Evolutionary conservation across 1,140 invertebrate genomes (phyloP), one percentile per base, ranked within the genome.

Genomic region (Paraescarpia echinospica): DNA sequence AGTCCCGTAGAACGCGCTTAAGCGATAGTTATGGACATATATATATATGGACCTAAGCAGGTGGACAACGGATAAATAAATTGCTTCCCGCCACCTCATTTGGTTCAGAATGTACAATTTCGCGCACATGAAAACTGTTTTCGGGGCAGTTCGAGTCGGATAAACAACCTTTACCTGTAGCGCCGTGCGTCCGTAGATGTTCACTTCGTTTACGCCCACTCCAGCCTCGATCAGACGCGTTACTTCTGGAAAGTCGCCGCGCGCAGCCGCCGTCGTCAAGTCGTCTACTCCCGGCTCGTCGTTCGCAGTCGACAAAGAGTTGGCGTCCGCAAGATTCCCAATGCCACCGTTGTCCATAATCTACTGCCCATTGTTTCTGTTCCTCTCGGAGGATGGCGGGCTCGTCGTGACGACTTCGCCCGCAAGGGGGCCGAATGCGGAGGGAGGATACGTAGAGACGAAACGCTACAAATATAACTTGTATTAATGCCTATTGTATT

Each of bases 161-260:
- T 12, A 77, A 77, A 77, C 59, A 77, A 77, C 35, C 18, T 2
- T 12, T 90, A 90, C 90, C 90, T 90, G 90, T 14, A 90, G 90
- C 35, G 90, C 90, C 35, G 90, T 90, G 1, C 90, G 34, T 35
- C 90, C 90, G 35, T 90, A 90, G 18, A 35, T 18, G 35, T 90
- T 90, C 34, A 90, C 90, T 18, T 34, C 90, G 35, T 90, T 90
- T 34, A 90, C 90, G 14, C 35, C 90, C 14, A 90, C 90, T 90
- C 90, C 90, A 35, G 14, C 90, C 18, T 33, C 18, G 34, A 90
- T 35, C 18, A 90, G 34, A 35, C 90, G 90, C 90, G 34, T 90
- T 12, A 90, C 35, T 90, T 90, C 90, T 14, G 90, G 34, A 90
- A 90, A 41, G 35, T 90, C 90, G n/a, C 90, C 90, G 18, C 90